A percentile compares a stretch with the other conserved stretches of the same genome.
Evolutionary conservation across 2,797 vertebrate species (phyloP).

Genomic region (Enteromius anoplus): DNA sequence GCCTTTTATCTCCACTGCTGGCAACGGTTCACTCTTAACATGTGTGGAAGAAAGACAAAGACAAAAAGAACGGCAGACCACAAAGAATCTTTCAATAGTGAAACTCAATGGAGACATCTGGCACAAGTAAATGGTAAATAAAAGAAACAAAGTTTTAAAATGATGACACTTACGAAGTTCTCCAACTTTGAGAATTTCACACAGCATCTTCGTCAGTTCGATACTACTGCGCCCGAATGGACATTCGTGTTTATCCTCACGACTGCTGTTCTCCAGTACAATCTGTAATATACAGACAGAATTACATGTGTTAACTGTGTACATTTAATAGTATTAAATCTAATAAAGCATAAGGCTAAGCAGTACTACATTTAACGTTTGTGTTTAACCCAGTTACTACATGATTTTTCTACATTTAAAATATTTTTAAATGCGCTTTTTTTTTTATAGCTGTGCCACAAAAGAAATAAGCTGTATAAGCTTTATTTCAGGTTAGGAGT

Average conservation of each 20-base stretch:
- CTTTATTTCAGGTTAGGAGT: neutral
- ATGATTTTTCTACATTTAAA: neutral
- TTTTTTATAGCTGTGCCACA: no score
- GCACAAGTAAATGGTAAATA: neutral
- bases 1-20: constrained; percentile 59
- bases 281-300: constrained; percentile 77
- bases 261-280: constrained; percentile 98
- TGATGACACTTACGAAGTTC: constrained; percentile 90
- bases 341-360: neutral
- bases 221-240: constrained; percentile 98
- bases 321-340: neutral
- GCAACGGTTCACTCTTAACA: constrained; percentile 27
- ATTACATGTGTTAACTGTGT: neutral
- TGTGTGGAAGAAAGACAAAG: constrained; percentile 15
- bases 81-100: neutral
- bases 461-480: neutral
- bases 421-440: no score
- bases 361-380: neutral
- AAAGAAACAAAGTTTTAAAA: neutral
- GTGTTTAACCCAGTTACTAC: neutral
- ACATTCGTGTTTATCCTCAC: constrained; percentile 98
- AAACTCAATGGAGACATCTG: neutral
- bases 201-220: constrained; percentile 98
- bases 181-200: constrained; percentile 97
- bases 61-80: constrained; percentile 9